Evolutionary conservation across 2,888 invertebrate species (phyloP), one percentile per base, ranked within the genome.

Genomic region (Brachyopa scutellaris): DNA sequence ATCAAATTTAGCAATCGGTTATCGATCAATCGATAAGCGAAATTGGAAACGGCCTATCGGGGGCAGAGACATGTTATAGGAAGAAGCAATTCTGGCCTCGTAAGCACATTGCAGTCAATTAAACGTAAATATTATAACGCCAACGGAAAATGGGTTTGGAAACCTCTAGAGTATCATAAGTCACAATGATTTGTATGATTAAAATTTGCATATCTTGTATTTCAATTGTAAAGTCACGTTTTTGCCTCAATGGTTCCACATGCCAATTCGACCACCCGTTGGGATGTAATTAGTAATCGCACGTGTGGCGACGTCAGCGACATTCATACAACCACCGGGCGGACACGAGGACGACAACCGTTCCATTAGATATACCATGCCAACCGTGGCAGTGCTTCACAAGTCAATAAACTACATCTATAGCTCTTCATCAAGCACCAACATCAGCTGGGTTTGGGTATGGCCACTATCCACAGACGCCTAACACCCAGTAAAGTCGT

Each of bases 331-430:
- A 17, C 19, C 23, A 17, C 6, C 53, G 38, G 21, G 5, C 36
- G 57, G 47, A 33, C 73, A 73, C 53, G 67, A 73, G 66, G 67
- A 73, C 74, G 67, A 33, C 57, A 53, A 19, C 11, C 73, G 47
- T 73, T 38, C 57, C 36, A 57, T 53, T 69, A 47, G n/a, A 33
- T 51, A 33, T 29, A 29, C 51, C 31, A 33, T 19, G 29, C 38
- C 31, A 62, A 38, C 38, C 51, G 72, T 72, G 40, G 57, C 31
- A 47, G 55, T 42, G 51, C 11, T 26, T 47, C 45, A 33, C 53
- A 61, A 79, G 74, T 67, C 73, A 67, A 79, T 61, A 79, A 79
- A 74, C 74, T 66, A 74, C 59, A 61, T 51, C 51, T n/a, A n/a
- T n/a, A n/a, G 51, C 21, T 51, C 42, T 55, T 29, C 57, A 26